Evolutionary conservation across 2,888 invertebrate genomes (phyloP).

Genomic region (Dione juno): DNA sequence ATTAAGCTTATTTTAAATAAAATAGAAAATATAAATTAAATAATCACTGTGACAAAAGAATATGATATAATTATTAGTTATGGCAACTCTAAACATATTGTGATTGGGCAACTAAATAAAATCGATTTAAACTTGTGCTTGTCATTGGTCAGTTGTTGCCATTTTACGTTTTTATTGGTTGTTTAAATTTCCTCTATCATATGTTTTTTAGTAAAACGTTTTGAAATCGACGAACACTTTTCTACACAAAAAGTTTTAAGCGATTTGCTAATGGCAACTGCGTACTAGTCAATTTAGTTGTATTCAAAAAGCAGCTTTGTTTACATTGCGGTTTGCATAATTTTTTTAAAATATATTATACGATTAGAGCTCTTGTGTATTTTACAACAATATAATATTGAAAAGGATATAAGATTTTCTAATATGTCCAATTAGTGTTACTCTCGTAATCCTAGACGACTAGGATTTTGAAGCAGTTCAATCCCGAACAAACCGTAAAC

Average conservation of each 20-base stretch:
- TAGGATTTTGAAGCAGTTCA: slow-evolving; percentile 31
- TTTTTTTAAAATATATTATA: not conserved
- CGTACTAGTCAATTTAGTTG: slow-evolving; percentile 32
- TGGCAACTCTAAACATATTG: slow-evolving; percentile 5
- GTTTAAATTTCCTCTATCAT: slow-evolving; percentile 19
- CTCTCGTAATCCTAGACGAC: slow-evolving; percentile 33
- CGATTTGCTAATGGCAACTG: slow-evolving; percentile 17
- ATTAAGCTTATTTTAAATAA: not conserved
- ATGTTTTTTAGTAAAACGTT: slow-evolving; percentile 8
- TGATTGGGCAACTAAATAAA: slow-evolving; percentile 34
- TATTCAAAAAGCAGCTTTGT: slow-evolving; percentile 27
- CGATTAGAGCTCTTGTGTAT: not conserved
- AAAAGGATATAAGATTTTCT: slow-evolving; percentile 2
- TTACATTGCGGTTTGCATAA: slow-evolving; percentile 17
- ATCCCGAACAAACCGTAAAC: slow-evolving; percentile 14
- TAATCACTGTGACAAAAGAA: not conserved
- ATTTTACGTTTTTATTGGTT: slow-evolving; percentile 21
- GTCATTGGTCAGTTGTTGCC: slow-evolving; percentile 16
- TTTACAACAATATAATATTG: not conserved
- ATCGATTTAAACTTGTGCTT: slow-evolving; percentile 19
- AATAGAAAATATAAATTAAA: not conserved
- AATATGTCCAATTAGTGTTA: slow-evolving; percentile 20
- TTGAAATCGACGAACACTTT: slow-evolving; percentile 14
- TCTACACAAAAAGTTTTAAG: slow-evolving; percentile 5
- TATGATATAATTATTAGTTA: not conserved